Evolutionary conservation across 2,888 invertebrate species (phyloP), one percentile per base, ranked within the genome.

Genomic region (Mythimna loreyi): DNA sequence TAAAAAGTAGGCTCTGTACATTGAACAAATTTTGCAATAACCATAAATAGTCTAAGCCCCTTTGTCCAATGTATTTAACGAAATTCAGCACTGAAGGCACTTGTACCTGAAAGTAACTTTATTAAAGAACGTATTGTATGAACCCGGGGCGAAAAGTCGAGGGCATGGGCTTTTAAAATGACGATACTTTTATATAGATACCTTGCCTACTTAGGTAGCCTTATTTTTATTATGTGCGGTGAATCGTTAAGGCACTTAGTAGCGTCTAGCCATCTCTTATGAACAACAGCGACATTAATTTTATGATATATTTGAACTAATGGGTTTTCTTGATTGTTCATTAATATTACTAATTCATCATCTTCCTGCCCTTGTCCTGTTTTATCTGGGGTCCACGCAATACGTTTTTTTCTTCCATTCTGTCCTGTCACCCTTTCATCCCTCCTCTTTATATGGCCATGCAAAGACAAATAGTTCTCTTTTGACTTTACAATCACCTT

Each of bases 91-190:
- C 55, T 57, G 13, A 13, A 36, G 36, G 36, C 45, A 21, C 59
- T 53, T 58, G 66, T 71, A 59, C 59, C 65, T 67, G 59, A 71
- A 63, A 64, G 66, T 64, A 75, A 78, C 66, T 69, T 78, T 47
- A 71, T 78, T 81, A 72, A 69, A 56, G 13, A 72, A 64, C 50
- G 68, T 70, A 63, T 61, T 70, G 13, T 56, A 64, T 70, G 47
- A 72, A 74, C 65, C 73, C 30, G 59, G 30, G 75, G 67, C 63
- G 47, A 71, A 62, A 60, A 65, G 23, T 53, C 33, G 19, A 65
- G 40, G 23, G 49, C 49, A 56, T 13, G 11, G 28, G 30, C 33
- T 65, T 76, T 75, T 50, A 23, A 64, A 57, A 71, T 43, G 33
- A 49, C 13, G 47, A 61, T 40, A 47, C 1, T 75, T 57, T 52